Evolutionary conservation across 2,888 invertebrate genomes (phyloP).

Genomic region (Adelognathus sp.): DNA sequence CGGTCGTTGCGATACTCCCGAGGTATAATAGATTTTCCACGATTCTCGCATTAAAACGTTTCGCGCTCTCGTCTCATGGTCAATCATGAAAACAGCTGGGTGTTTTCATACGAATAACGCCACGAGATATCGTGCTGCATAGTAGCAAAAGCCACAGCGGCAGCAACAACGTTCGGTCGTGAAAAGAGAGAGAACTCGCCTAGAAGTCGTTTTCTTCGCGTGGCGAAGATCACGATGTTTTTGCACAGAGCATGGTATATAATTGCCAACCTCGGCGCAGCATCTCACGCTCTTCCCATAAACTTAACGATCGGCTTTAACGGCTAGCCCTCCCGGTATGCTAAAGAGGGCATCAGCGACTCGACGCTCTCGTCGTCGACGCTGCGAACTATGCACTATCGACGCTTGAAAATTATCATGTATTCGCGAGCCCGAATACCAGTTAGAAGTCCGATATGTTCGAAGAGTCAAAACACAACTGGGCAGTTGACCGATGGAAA

Average conservation of each 20-base stretch:
- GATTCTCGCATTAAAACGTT: conserved; percentile 31
- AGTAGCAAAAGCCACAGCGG: conserved; percentile 16
- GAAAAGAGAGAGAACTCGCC: neutral
- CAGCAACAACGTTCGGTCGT: conserved; percentile 4
- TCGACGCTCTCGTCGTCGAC: conserved; percentile 35
- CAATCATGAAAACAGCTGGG: conserved; percentile 34
- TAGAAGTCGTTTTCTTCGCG: conserved; percentile 68
- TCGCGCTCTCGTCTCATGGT: conserved; percentile 37
- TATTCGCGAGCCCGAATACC: neutral
- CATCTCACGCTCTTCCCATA: conserved; percentile 76
- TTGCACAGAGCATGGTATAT: conserved; percentile 74
- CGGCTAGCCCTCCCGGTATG: conserved; percentile 74
- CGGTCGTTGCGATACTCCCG: neutral
- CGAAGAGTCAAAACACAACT: neutral
- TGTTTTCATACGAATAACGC: conserved; percentile 23
- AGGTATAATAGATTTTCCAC: conserved; percentile 25
- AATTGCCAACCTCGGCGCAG: conserved; percentile 73
- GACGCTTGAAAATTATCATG: conserved; percentile 15
- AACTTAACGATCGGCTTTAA: conserved; percentile 78
- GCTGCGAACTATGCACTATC: conserved; percentile 29
- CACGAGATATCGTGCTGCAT: conserved; percentile 19
- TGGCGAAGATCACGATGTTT: conserved; percentile 77
- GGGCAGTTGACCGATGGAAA: neutral
- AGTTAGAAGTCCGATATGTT: neutral
- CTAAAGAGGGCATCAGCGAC: conserved; percentile 65